Conservation (phyloP, 2,797 vertebrate species). For the Sebastes variabilis region DNA sequence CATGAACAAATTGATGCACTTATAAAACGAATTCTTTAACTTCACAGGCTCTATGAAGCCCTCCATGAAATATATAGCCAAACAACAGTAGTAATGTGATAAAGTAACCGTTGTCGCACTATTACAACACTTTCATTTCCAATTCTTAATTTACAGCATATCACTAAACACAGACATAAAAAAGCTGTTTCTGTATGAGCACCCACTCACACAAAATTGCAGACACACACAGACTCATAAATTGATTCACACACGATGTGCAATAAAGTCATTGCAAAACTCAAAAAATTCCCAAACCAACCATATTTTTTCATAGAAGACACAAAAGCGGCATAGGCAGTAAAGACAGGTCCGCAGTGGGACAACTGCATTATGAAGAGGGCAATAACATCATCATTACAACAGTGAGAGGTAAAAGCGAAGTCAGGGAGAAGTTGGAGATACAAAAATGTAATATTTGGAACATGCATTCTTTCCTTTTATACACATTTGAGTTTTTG, state of each 20-base stretch:
- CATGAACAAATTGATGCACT: constrained; percentile 34
- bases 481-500: background rate
- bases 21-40: background rate
- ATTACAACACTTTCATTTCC: background rate
- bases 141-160: background rate
- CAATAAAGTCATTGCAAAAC: background rate
- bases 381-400: background rate
- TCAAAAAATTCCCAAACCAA: background rate
- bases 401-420: background rate
- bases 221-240: constrained; percentile 14
- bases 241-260: constrained; percentile 19
- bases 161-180: background rate
- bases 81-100: background rate
- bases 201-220: background rate
- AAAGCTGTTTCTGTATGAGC: constrained; percentile 4
- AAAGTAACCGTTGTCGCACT: background rate
- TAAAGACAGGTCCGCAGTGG: background rate
- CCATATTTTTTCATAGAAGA: constrained; percentile 6
- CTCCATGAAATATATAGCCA: background rate
- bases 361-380: constrained; percentile 2
- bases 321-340: constrained; percentile 17
- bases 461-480: background rate
- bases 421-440: constrained; percentile 17
- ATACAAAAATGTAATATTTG: constrained; percentile 18
- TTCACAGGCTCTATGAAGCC: background rate